Conservation (phyloP, 2,113 vertebrate species). For the Collichthys lucidus region DNA sequence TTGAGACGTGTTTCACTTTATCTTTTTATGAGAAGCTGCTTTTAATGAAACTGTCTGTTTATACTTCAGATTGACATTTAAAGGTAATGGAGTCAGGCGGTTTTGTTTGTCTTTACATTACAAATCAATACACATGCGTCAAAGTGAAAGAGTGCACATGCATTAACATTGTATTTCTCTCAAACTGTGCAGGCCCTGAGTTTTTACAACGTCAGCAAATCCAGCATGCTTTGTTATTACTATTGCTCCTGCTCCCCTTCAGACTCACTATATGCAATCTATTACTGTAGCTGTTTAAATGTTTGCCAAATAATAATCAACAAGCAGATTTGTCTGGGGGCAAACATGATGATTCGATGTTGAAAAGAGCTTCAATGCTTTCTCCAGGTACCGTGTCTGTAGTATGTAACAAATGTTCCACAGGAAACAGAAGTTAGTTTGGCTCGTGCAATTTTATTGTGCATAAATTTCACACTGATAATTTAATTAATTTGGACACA, state of each 20-base stretch:
- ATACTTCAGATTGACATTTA: conserved; percentile 20
- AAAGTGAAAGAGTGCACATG: neutral
- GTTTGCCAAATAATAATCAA: neutral
- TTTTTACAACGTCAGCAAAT: neutral
- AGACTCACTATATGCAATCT: neutral
- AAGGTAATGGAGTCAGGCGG: neutral
- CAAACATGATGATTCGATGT: too few relatives aligned
- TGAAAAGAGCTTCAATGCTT: neutral
- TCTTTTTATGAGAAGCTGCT: neutral
- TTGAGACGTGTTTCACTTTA: neutral
- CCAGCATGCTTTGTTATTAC: neutral
- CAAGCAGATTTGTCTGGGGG: neutral
- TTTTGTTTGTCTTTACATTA: neutral
- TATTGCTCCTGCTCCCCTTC: neutral
- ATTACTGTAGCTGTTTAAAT: neutral
- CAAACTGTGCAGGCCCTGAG: neutral
- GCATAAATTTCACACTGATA: neutral
- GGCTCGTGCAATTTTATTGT: neutral
- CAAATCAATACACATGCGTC: conserved; percentile 1
- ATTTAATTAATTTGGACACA: neutral
- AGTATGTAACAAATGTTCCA: neutral
- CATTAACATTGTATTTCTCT: neutral
- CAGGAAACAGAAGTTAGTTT: neutral
- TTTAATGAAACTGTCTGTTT: neutral
- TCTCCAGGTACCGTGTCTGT: neutral